Evolutionary conservation across 2,797 vertebrate genomes (phyloP).

Genomic region (Acanthurus leucopareius): DNA sequence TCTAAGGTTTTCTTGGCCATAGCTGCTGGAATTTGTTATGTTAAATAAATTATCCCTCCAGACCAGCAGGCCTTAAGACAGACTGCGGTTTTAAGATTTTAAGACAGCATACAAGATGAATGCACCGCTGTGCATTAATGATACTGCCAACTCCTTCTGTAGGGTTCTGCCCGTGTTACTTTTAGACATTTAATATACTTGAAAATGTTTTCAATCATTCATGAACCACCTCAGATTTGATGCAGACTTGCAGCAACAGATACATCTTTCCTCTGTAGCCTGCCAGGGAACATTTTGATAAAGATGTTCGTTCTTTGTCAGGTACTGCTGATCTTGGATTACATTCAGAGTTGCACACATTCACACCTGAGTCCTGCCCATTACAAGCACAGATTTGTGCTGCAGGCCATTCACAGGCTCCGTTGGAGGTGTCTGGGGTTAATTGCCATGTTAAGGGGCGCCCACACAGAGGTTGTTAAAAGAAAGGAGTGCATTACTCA

Average conservation of each 20-base stretch:
- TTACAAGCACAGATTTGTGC: neutral
- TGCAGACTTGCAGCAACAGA: constrained; percentile 6
- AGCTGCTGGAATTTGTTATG: constrained; percentile 18
- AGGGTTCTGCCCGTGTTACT: neutral
- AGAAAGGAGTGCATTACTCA: constrained; percentile 26
- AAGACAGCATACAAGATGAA: constrained; percentile 50
- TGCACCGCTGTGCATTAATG: constrained; percentile 32
- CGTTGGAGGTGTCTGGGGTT: constrained; percentile 36
- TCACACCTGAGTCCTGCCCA: constrained; percentile 1
- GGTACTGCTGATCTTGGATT: neutral
- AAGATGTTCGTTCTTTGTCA: neutral
- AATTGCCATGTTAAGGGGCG: constrained; percentile 48
- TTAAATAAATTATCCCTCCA: constrained; percentile 49
- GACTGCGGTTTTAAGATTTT: constrained; percentile 24
- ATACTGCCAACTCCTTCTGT: constrained; percentile 13
- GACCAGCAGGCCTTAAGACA: constrained; percentile 26
- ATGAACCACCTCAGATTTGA: constrained; percentile 24
- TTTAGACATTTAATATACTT: constrained; percentile 25
- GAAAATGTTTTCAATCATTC: constrained; percentile 29
- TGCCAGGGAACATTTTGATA: constrained; percentile 3
- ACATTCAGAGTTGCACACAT: constrained; percentile 1
- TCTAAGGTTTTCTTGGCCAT: neutral
- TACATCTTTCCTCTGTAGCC: neutral
- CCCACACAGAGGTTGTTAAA: constrained; percentile 31
- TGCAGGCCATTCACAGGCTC: constrained; percentile 6